These are phyloP conservation scores for Lasioglossum vierecki DNA, from an alignment of 2,888 invertebrate genomes.

Conservation along the genomic window DNA sequence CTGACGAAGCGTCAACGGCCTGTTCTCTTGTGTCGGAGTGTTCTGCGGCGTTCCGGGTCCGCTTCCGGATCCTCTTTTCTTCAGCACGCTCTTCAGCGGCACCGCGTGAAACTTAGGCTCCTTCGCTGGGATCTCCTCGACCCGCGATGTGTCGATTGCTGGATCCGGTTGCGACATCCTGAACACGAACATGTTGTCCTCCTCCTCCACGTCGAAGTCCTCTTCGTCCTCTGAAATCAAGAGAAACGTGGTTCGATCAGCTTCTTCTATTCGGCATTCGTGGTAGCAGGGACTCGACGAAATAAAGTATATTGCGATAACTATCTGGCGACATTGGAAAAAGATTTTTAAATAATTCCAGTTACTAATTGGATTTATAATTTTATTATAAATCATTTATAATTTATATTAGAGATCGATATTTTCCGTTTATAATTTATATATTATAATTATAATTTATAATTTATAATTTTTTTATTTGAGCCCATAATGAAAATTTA, in stretches of 20 bases:
- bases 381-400: too few relatives aligned
- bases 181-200: constrained; percentile 85
- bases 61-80: constrained; percentile 89
- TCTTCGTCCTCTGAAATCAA: constrained; percentile 85
- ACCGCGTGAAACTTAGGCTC: constrained; percentile 96
- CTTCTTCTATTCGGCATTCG: background rate
- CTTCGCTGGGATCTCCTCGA: constrained; percentile 96
- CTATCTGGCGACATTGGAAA: too few relatives aligned
- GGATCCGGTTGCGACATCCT: constrained; percentile 88
- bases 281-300: background rate
- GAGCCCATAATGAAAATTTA: too few relatives aligned
- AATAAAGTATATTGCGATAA: background rate
- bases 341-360: too few relatives aligned
- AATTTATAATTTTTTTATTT: too few relatives aligned
- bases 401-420: too few relatives aligned
- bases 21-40: constrained; percentile 90
- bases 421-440: too few relatives aligned
- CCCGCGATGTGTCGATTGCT: constrained; percentile 91
- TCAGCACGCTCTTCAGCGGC: constrained; percentile 96
- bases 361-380: too few relatives aligned
- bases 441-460: too few relatives aligned
- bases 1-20: constrained; percentile 89
- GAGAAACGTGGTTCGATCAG: background rate
- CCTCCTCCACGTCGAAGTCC: constrained; percentile 88
- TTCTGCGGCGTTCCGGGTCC: constrained; percentile 88